phyloP scores from a whole-genome alignment of 2,797 vertebrate genomes.

The Pogoniulus pusillus region DNA sequence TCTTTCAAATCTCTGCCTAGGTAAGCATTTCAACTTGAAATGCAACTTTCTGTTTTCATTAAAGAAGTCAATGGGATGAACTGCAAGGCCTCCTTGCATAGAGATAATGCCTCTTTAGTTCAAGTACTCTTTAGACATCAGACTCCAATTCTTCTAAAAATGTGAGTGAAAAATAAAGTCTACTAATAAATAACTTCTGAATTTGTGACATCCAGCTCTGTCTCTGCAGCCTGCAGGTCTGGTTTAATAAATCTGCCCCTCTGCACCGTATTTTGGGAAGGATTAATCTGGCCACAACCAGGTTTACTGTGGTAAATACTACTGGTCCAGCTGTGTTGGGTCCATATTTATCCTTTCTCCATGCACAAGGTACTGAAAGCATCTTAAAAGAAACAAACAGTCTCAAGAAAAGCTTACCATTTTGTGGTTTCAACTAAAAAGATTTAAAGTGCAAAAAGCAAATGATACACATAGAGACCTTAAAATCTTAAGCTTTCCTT shows the following conservation, averaged over 20 bases:
- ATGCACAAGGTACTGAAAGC: not conserved
- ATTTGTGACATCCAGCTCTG: not conserved
- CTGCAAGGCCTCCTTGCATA: not conserved
- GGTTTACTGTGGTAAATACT: not conserved
- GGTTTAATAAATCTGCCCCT: not conserved
- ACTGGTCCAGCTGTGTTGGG: not conserved
- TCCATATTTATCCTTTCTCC: not conserved
- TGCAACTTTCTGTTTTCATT: not conserved
- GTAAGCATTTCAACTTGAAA: not conserved
- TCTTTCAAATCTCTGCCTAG: not conserved
- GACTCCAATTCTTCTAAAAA: not conserved
- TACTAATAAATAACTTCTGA: not conserved
- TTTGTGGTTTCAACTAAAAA: not conserved
- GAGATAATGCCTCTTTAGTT: not conserved
- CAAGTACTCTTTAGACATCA: not conserved
- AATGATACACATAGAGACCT: not conserved
- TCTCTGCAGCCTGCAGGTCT: not conserved
- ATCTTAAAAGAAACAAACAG: not conserved
- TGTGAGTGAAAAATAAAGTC: not conserved
- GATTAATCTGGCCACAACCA: not conserved
- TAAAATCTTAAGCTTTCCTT: conserved; percentile 1
- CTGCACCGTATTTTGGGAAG: not conserved
- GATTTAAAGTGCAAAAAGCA: not conserved
- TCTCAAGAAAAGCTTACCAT: not conserved
- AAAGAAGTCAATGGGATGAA: not conserved